Conservation (phyloP, 2,888 invertebrate species). For the Cheilosia scutellata region DNA sequence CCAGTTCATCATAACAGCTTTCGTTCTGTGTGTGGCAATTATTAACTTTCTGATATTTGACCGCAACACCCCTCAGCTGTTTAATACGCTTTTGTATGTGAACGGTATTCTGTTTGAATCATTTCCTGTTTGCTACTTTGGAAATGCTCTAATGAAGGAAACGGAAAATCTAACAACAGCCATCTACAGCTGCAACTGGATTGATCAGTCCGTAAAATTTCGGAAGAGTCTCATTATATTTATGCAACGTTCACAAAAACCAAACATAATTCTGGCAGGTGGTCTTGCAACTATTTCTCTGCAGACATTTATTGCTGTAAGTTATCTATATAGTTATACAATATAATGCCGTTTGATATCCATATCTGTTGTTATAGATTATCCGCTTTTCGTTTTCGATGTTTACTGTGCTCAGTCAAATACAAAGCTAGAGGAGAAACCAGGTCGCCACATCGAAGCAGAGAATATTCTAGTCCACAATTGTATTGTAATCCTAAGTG, state of each 20-base stretch:
- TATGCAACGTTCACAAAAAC: conserved; percentile 50
- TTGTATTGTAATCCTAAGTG: no score
- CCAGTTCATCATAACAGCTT: conserved; percentile 38
- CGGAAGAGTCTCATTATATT: conserved; percentile 43
- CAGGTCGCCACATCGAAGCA: background rate
- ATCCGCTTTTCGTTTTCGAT: conserved; percentile 53
- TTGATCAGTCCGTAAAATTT: conserved; percentile 31
- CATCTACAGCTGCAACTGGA: conserved; percentile 50
- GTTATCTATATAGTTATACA: background rate
- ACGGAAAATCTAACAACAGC: conserved; percentile 26
- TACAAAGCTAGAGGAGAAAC: background rate
- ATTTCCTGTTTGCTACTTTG: conserved; percentile 52
- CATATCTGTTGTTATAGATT: conserved; percentile 28
- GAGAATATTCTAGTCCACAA: no score
- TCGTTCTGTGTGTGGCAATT: conserved; percentile 33
- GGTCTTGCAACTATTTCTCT: conserved; percentile 28
- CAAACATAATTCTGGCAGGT: conserved; percentile 27
- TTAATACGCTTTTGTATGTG: conserved; percentile 24
- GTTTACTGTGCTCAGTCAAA: conserved; percentile 20
- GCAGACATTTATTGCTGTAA: conserved; percentile 43
- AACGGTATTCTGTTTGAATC: background rate
- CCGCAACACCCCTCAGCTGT: background rate
- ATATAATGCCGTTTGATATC: no score
- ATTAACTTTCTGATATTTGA: conserved; percentile 31
- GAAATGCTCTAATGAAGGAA: conserved; percentile 33